A percentile compares a stretch with the other conserved stretches of the same genome.
Evolutionary conservation across 2,888 invertebrate species (phyloP).

Genomic region (Pristionchus japonicus): DNA sequence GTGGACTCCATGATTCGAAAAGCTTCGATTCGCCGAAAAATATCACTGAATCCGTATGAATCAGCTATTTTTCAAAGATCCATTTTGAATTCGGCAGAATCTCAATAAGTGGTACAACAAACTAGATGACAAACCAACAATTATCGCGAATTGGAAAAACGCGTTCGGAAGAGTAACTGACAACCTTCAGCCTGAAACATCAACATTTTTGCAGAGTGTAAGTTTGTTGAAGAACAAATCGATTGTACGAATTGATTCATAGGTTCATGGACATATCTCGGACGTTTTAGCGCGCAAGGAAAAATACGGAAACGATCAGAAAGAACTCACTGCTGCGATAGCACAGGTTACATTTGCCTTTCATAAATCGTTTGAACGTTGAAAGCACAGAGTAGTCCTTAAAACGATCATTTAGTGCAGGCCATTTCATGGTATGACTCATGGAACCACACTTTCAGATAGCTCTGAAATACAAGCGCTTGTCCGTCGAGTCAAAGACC

Average conservation of each 20-base stretch:
- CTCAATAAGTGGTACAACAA: too few species aligned
- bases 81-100: too few species aligned
- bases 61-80: too few species aligned
- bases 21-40: too few species aligned
- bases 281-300: too few species aligned
- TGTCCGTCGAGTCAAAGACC: neutral
- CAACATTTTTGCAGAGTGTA: neutral
- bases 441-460: neutral
- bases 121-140: too few species aligned
- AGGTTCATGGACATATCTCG: neutral
- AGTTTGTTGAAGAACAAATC: neutral
- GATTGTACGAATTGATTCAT: neutral
- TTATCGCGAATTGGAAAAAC: neutral
- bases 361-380: too few species aligned
- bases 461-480: neutral
- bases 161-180: neutral
- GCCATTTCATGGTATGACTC: neutral
- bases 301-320: neutral
- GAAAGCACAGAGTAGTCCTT: too few species aligned
- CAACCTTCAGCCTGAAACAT: neutral
- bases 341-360: too few species aligned
- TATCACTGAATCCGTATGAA: too few species aligned
- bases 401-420: too few species aligned
- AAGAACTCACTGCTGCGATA: neutral
- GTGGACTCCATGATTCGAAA: too few species aligned